Evolutionary conservation across 2,113 vertebrate species (phyloP), one percentile per base, ranked within the genome.

Genomic region (Xyrauchen texanus): DNA sequence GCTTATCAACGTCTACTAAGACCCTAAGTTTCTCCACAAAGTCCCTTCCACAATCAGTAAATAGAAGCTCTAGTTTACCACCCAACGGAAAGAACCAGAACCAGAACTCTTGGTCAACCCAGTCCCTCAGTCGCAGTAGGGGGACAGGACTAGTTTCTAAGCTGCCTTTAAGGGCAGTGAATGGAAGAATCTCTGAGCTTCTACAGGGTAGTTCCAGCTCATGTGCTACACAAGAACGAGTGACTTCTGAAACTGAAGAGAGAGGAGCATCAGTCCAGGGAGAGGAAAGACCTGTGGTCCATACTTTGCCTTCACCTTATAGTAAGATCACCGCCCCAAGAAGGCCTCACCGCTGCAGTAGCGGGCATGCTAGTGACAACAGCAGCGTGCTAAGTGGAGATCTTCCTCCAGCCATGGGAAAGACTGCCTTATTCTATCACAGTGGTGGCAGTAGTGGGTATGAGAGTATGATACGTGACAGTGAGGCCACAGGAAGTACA

Each of bases 381-480:
- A 99, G 98, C 92, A 99, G 97, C 0, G 96, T 99, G 47, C 91
- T 99, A 85, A 99, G 98, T 0, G 98, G 98, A 3, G 98, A 99
- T 88, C 94, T 99, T 6, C 98, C 98, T 0, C 98, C 98, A 0
- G 98, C 98, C 87, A 99, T 99, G 98, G 97, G 98, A 15, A 98
- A 97, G 87, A 98, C 98, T 0, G 94, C 98, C 8, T 88, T 99
- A 16, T 99, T 99, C 83, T 99, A 99, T 86, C 98, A 99, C 92
- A 98, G 96, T 0, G 98, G 98, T 0, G 97, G 97, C 77, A 99
- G 97, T 92, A 99, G 98, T 0, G 96, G 97, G 77, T 99, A 99
- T 0, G 98, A 99, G 90, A 99, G 98, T 91, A 96, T 99, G 96
- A 93, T 98, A 77, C 91, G 98, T 21, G 98, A 99, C 93, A 99